These are phyloP conservation scores for Nephila pilipes DNA, from an alignment of 1,140 invertebrate genomes.

Conservation along the genomic window DNA sequence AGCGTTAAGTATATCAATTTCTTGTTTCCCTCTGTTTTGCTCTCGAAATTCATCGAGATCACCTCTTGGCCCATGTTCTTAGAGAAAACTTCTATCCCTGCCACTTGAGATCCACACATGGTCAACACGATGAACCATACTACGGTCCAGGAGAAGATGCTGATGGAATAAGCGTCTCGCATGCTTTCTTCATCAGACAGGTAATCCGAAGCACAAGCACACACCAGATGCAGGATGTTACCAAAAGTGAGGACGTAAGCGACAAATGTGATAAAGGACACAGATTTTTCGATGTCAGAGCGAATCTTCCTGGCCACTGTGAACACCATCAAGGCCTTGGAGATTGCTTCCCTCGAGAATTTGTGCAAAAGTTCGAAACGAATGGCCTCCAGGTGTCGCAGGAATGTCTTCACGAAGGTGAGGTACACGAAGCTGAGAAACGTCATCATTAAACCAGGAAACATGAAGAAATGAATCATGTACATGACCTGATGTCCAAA, in stretches of 20 bases:
- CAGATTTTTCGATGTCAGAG: background rate
- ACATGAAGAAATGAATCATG: conserved; percentile 18
- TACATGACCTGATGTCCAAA: background rate
- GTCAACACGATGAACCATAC: conserved; percentile 7
- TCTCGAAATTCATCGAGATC: background rate
- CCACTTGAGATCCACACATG: background rate
- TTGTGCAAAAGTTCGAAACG: background rate
- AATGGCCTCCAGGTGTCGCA: background rate
- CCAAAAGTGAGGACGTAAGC: conserved; percentile 28
- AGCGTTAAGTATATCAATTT: background rate
- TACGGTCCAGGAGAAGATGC: conserved; percentile 25
- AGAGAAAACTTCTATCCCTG: background rate
- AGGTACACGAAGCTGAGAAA: conserved; percentile 44
- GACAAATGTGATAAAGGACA: conserved; percentile 6
- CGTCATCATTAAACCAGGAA: conserved; percentile 15
- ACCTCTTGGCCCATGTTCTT: conserved; percentile 12
- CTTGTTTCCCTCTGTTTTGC: background rate
- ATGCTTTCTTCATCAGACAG: background rate
- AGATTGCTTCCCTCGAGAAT: background rate
- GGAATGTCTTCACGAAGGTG: background rate
- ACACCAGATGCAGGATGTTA: conserved; percentile 26
- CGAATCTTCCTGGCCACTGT: background rate
- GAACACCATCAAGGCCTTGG: background rate
- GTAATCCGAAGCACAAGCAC: background rate
- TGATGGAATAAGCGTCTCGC: background rate